Conservation (phyloP, 2,888 invertebrate genomes). For the Plebejus melissa region DNA sequence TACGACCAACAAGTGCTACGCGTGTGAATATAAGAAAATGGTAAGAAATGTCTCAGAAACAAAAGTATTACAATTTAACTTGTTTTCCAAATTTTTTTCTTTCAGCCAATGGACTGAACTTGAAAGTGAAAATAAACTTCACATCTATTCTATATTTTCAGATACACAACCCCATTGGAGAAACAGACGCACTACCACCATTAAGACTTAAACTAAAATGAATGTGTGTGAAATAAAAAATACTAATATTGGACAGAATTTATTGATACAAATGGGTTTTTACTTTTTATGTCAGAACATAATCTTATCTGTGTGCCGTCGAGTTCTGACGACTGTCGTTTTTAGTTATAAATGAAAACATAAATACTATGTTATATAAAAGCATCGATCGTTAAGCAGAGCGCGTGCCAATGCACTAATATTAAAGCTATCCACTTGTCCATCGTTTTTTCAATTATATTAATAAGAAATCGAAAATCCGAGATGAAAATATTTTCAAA, state of each 20-base stretch:
- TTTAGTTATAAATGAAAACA: conserved; percentile 67
- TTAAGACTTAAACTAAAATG: conserved; percentile 22
- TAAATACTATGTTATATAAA: conserved; percentile 75
- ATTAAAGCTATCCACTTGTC: conserved; percentile 59
- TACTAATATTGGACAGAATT: conserved; percentile 68
- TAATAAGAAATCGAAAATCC: conserved; percentile 47
- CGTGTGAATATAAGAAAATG: conserved; percentile 53
- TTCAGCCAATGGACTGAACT: too few relatives aligned
- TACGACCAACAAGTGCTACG: conserved; percentile 61
- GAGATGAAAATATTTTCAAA: conserved; percentile 51
- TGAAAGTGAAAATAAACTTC: too few relatives aligned
- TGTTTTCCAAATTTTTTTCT: not conserved
- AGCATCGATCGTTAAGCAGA: conserved; percentile 52
- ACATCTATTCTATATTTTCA: not conserved
- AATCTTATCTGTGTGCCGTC: conserved; percentile 38
- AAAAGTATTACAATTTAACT: not conserved
- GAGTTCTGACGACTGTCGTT: conserved; percentile 30
- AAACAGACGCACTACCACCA: not conserved
- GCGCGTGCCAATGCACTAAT: conserved; percentile 41
- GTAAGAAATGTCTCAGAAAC: conserved; percentile 29
- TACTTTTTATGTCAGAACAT: conserved; percentile 51
- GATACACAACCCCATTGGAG: not conserved
- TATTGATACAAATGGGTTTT: conserved; percentile 68
- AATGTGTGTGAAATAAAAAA: conserved; percentile 49
- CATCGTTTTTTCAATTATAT: conserved; percentile 41